Conservation (phyloP, 1,140 invertebrate genomes). For the Lordiphosa collinella region DNA sequence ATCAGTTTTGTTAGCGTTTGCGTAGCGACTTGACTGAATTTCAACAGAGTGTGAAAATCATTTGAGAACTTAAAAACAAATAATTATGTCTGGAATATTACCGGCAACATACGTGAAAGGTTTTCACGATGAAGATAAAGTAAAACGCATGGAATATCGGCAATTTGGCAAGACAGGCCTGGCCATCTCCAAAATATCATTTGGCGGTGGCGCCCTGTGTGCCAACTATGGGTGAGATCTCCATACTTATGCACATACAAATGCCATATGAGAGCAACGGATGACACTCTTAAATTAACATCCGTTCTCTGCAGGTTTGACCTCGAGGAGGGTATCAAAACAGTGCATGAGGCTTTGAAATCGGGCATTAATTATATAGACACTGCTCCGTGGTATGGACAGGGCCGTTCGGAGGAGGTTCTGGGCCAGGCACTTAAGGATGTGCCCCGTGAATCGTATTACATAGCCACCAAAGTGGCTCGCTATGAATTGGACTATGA, state of each 20-base stretch:
- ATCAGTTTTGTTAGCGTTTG: constrained; percentile 1
- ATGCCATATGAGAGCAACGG: not conserved
- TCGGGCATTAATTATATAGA: constrained; percentile 97
- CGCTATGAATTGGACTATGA: constrained; percentile 87
- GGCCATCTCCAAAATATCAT: constrained; percentile 81
- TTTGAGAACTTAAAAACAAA: not conserved
- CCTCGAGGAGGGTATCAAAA: constrained; percentile 84
- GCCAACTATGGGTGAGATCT: constrained; percentile 46
- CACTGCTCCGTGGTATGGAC: constrained; percentile 94
- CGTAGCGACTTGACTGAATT: constrained; percentile 2
- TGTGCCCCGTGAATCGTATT: constrained; percentile 90
- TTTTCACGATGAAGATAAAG: constrained; percentile 82
- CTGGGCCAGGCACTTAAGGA: constrained; percentile 90
- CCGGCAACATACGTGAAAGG: constrained; percentile 82
- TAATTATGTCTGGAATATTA: constrained; percentile 51
- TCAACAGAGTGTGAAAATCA: constrained; percentile 16
- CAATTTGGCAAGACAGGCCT: constrained; percentile 82
- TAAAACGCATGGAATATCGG: constrained; percentile 82
- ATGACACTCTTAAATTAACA: not conserved
- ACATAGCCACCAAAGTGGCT: constrained; percentile 94
- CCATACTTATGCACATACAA: not conserved
- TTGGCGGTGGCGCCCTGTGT: constrained; percentile 80
- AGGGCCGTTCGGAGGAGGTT: constrained; percentile 89
- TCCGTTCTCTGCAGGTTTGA: constrained; percentile 79
- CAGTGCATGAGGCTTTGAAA: constrained; percentile 86